Conservation (phyloP, 1,140 invertebrate genomes). For the Atta colombica region DNA sequence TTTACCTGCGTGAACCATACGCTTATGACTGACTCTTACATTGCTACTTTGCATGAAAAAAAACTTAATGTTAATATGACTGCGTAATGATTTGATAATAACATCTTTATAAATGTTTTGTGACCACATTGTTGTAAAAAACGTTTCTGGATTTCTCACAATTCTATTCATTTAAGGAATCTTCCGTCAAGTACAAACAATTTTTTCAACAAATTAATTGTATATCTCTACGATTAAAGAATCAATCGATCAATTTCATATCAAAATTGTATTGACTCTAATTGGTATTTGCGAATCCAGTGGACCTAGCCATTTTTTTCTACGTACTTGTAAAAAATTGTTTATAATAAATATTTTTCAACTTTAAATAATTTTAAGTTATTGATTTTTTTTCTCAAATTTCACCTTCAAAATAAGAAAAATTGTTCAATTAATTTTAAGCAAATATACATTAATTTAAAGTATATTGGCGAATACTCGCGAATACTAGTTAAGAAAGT, state of each 20-base stretch:
- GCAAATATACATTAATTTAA: too few species aligned
- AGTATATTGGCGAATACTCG: too few species aligned
- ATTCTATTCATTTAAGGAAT: neutral
- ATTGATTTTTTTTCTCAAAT: too few species aligned
- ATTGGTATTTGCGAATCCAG: too few species aligned
- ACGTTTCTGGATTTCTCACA: neutral
- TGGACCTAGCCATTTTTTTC: too few species aligned
- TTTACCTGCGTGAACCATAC: conserved; percentile 2
- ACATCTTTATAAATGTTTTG: conserved; percentile 1
- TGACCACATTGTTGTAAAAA: conserved; percentile 6
- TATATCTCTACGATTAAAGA: neutral
- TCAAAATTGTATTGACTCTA: neutral
- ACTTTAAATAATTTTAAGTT: too few species aligned
- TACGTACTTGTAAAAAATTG: too few species aligned
- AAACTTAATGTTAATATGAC: conserved; percentile 34
- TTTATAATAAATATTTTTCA: too few species aligned
- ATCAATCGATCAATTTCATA: neutral
- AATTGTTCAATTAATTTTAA: too few species aligned
- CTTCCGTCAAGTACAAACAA: neutral
- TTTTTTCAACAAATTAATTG: neutral
- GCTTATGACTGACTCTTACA: conserved; percentile 2
- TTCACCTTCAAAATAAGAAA: too few species aligned
- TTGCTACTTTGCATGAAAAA: conserved; percentile 27
- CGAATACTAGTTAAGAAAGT: too few species aligned
- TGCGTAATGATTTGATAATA: conserved; percentile 47